Evolutionary conservation across 1,140 invertebrate genomes (phyloP).

Genomic region (Reticulitermes speratus): DNA sequence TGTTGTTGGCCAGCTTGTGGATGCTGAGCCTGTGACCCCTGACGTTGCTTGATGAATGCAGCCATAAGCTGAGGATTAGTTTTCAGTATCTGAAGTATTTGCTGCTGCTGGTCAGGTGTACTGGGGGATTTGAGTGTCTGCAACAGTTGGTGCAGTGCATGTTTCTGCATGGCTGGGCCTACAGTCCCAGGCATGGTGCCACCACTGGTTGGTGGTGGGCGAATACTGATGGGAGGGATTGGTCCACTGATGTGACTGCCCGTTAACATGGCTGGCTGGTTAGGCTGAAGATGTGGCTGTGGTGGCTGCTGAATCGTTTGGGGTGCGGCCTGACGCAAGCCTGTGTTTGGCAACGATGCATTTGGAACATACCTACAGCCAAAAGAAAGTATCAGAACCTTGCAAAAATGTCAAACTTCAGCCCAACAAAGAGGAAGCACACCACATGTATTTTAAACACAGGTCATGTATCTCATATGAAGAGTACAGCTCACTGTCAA

Average conservation of each 20-base stretch:
- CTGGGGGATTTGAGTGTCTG: slow-evolving; percentile 83
- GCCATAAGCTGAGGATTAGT: slow-evolving; percentile 95
- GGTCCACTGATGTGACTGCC: slow-evolving; percentile 28
- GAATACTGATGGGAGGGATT: neutral
- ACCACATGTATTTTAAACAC: no score
- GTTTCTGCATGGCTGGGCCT: slow-evolving; percentile 58
- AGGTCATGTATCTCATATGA: no score
- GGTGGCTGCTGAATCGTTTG: slow-evolving; percentile 42
- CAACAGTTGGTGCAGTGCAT: slow-evolving; percentile 86
- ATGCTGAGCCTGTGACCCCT: slow-evolving; percentile 57
- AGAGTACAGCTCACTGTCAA: no score
- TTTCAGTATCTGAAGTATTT: slow-evolving; percentile 90
- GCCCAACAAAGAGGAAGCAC: no score
- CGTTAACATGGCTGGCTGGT: slow-evolving; percentile 36
- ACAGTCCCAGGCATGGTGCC: slow-evolving; percentile 35
- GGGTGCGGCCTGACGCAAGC: slow-evolving; percentile 50
- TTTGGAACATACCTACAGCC: slow-evolving; percentile 24
- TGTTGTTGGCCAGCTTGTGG: slow-evolving; percentile 48
- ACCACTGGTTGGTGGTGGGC: slow-evolving; percentile 20
- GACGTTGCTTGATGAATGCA: slow-evolving; percentile 91
- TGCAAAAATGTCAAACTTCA: neutral
- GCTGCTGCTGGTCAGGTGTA: slow-evolving; percentile 89
- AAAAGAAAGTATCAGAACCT: neutral
- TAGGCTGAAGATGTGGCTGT: slow-evolving; percentile 49
- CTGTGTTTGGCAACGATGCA: slow-evolving; percentile 40